Base-by-base conservation (phyloP, 2,888 invertebrate species). In the Oegoconia quadripuncta region DNA sequence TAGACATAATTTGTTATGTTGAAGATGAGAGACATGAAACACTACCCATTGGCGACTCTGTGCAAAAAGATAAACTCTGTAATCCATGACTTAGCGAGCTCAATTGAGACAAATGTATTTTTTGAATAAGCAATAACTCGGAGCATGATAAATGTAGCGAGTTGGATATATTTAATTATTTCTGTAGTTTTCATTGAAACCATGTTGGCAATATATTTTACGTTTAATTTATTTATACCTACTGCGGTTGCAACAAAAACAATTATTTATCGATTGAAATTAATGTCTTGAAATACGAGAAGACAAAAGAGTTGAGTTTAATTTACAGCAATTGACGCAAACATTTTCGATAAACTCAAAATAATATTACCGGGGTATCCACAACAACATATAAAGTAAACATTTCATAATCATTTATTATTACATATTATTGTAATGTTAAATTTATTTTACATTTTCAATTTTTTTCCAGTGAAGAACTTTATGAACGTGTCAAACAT, bases 151-250 rank as follows among this genome's bases (percentile, higher is more conserved):
- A 72, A 77, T 74, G 75, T 70, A 66, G 61, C 65, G 64, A 61
- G 60, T 60, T 66, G 61, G 58, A 76, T 75, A 72, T 73, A 75
- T 65, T n/a, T 52, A 59, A 55, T 66, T 60, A 62, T 66, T 69
- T 71, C 68, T 64, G 68, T 73, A 70, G 64, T 74, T 72, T 64
- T 75, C 72, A 68, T 70, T 71, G 60, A 55, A 30, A 64, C 62
- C 59, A 54, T 50, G 52, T 57, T 50, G 55, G 42, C 36, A 39
- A 44, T 56, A 52, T 56, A 59, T 59, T 54, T 50, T 48, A 42
- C 27, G 34, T 22, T 37, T 59, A 70, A 71, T 73, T 67, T 64
- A 73, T 61, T 48, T 47, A 41, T 37, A 44, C 44, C 48, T 39
- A 28, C 46, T 55, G 52, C 53, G n/a, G n/a, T n/a, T n/a, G 59